phyloP scores from a whole-genome alignment of 2,888 invertebrate genomes.

The Cheilosia scutellata region DNA sequence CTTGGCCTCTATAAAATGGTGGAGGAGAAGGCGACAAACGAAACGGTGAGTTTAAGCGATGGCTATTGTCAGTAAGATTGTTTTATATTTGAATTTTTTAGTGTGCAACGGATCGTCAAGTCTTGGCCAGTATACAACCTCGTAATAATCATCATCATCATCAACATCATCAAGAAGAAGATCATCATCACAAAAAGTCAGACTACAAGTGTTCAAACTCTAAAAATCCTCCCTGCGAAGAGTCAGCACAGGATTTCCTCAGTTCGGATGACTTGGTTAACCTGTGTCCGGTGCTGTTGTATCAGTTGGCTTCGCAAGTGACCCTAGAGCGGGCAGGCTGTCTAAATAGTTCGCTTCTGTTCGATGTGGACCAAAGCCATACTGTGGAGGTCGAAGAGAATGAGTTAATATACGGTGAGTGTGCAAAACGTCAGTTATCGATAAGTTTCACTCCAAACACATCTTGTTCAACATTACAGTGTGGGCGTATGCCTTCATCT shows the following conservation, averaged over 20 bases:
- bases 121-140: constrained; percentile 55
- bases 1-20: constrained; percentile 86
- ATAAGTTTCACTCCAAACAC: background rate
- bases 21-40: constrained; percentile 68
- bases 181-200: constrained; percentile 35
- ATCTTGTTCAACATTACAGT: constrained; percentile 83
- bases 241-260: constrained; percentile 69
- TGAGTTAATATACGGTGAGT: constrained; percentile 80
- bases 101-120: constrained; percentile 65
- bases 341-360: constrained; percentile 83
- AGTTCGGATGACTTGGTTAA: constrained; percentile 82
- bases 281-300: constrained; percentile 88
- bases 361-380: constrained; percentile 77
- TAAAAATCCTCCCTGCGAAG: constrained; percentile 42
- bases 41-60: constrained; percentile 27
- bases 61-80: too few species aligned
- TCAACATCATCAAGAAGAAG: constrained; percentile 49
- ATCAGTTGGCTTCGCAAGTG: constrained; percentile 87
- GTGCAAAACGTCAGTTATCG: background rate
- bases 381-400: constrained; percentile 74
- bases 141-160: constrained; percentile 61
- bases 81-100: constrained; percentile 11
- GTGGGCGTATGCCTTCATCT: constrained; percentile 93
- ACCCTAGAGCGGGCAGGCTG: constrained; percentile 86
- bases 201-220: constrained; percentile 37